Evolutionary conservation across 2,797 vertebrate genomes (phyloP).

Genomic region (Eupleurogrammus muticus): DNA sequence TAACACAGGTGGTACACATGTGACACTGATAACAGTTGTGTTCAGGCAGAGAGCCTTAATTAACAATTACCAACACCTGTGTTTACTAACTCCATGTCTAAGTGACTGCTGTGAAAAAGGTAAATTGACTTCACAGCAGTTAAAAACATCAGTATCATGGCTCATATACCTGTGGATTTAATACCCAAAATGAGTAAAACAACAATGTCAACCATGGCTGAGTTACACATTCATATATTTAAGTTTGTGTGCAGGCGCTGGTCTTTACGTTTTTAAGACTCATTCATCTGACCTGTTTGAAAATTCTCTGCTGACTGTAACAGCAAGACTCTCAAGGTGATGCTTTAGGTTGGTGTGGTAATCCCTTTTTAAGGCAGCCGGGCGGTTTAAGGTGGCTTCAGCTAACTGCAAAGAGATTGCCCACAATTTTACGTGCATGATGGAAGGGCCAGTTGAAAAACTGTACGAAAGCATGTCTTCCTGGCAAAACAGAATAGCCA

Average conservation of each 20-base stretch:
- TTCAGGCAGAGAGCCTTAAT: too few relatives aligned
- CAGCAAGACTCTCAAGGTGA: neutral
- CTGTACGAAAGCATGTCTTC: neutral
- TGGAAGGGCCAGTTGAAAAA: neutral
- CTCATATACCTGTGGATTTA: too few relatives aligned
- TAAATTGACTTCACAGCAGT: too few relatives aligned
- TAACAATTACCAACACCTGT: too few relatives aligned
- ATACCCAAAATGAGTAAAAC: too few relatives aligned
- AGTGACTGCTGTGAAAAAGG: too few relatives aligned
- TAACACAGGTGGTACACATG: too few relatives aligned
- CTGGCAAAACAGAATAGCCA: neutral
- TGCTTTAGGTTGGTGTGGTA: neutral
- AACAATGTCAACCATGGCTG: neutral
- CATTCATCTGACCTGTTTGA: neutral
- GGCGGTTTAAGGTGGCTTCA: neutral
- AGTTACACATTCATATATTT: neutral
- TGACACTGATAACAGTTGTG: too few relatives aligned
- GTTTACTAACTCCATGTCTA: too few relatives aligned
- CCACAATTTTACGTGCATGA: neutral
- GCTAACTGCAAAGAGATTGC: neutral
- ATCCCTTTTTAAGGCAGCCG: neutral
- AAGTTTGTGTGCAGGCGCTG: neutral
- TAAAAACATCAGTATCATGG: too few relatives aligned
- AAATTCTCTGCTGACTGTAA: neutral
- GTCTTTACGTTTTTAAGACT: slow-evolving; percentile 1